Conservation (phyloP, 2,113 vertebrate genomes). For the Pelodiscus sinensis region DNA sequence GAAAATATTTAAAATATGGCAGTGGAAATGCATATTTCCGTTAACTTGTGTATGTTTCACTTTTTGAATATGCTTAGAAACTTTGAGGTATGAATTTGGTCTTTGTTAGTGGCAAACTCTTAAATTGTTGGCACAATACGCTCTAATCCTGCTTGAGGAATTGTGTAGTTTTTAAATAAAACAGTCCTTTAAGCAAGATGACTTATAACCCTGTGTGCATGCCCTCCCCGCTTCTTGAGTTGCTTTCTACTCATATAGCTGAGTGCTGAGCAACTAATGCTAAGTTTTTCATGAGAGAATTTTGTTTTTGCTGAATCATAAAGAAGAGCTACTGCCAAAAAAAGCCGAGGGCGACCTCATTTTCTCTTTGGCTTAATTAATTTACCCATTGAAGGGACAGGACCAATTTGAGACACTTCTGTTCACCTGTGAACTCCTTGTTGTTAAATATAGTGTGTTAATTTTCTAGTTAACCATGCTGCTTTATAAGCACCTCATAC, state of each 20-base stretch:
- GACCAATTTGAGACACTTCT: not conserved
- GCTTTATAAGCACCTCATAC: not conserved
- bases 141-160: not conserved
- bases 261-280: not conserved
- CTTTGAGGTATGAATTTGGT: not conserved
- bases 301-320: not conserved
- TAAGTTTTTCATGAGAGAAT: not conserved
- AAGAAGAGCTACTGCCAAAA: not conserved
- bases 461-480: not conserved
- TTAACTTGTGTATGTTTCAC: no score
- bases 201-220: not conserved
- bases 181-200: not conserved
- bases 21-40: not conserved
- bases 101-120: not conserved
- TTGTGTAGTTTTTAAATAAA: not conserved
- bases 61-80: not conserved
- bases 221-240: not conserved
- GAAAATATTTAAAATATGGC: not conserved
- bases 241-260: not conserved
- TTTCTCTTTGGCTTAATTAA: not conserved
- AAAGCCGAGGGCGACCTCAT: not conserved
- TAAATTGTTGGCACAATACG: not conserved
- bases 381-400: not conserved
- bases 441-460: not conserved
- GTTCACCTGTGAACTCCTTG: not conserved